phyloP scores from a whole-genome alignment of 2,113 vertebrate genomes.

The Ia io region DNA sequence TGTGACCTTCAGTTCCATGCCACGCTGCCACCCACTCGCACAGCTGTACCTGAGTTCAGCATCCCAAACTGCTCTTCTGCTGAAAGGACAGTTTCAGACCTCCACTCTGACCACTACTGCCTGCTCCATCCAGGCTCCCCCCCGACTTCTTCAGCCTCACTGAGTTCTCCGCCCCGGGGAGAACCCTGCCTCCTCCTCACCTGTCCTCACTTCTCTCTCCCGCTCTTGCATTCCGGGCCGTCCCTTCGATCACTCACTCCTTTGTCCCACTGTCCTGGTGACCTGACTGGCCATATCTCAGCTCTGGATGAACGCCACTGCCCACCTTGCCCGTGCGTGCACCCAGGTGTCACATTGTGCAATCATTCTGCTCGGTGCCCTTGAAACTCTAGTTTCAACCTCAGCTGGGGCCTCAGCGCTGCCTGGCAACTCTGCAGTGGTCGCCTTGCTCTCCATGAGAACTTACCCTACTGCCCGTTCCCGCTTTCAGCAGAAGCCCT shows the following conservation, averaged over 20 bases:
- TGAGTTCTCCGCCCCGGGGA: background rate
- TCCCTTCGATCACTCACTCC: background rate
- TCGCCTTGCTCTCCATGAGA: fast-evolving
- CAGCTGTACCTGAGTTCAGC: background rate
- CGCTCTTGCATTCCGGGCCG: background rate
- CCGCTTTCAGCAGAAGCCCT: background rate
- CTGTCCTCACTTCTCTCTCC: background rate
- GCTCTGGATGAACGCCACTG: background rate
- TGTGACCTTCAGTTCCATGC: background rate
- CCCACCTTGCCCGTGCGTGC: background rate
- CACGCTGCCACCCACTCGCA: background rate
- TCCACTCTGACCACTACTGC: background rate
- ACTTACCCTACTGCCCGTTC: background rate
- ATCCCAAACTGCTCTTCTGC: background rate
- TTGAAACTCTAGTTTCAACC: background rate
- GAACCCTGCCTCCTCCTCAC: background rate
- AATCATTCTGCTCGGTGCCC: background rate
- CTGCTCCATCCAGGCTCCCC: background rate
- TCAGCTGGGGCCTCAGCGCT: background rate
- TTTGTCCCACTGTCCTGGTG: background rate
- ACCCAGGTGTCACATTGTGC: background rate
- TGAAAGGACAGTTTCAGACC: background rate
- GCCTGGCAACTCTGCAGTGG: background rate
- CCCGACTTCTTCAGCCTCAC: background rate
- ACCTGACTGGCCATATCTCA: background rate